Conservation (phyloP, 2,113 vertebrate species). For the Fulmarus glacialis region DNA sequence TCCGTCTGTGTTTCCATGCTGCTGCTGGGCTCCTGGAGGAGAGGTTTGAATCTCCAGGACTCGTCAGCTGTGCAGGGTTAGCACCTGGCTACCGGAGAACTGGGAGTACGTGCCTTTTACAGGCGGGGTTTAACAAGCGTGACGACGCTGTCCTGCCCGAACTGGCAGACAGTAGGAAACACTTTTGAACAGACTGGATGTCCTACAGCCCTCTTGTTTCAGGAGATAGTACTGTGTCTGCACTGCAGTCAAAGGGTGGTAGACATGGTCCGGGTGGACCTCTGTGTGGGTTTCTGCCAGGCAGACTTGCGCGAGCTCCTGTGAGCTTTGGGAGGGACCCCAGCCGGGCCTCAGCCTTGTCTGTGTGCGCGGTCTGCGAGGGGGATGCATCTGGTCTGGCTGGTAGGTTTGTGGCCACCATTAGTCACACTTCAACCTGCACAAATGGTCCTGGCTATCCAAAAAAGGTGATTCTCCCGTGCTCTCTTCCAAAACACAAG, state of each 20-base stretch:
- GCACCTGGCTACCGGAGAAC: background rate
- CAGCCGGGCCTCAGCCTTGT: background rate
- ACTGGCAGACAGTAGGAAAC: background rate
- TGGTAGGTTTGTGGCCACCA: background rate
- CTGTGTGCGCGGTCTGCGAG: background rate
- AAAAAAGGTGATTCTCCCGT: fast-evolving
- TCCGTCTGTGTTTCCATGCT: background rate
- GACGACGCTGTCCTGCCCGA: background rate
- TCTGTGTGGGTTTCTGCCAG: background rate
- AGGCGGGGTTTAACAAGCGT: fast-evolving
- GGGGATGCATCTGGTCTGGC: background rate
- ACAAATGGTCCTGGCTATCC: background rate
- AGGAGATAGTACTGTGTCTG: background rate
- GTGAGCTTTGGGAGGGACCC: background rate
- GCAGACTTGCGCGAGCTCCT: background rate
- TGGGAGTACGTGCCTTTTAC: fast-evolving
- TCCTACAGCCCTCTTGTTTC: background rate
- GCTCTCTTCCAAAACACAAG: background rate
- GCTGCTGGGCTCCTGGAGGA: background rate
- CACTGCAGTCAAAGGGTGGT: background rate
- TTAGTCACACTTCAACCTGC: fast-evolving
- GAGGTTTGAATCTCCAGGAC: background rate
- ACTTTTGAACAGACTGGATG: background rate
- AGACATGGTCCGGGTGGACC: too few relatives aligned
- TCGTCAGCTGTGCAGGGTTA: background rate